phyloP scores from a whole-genome alignment of 2,113 vertebrate species.

The Carassius auratus region DNA sequence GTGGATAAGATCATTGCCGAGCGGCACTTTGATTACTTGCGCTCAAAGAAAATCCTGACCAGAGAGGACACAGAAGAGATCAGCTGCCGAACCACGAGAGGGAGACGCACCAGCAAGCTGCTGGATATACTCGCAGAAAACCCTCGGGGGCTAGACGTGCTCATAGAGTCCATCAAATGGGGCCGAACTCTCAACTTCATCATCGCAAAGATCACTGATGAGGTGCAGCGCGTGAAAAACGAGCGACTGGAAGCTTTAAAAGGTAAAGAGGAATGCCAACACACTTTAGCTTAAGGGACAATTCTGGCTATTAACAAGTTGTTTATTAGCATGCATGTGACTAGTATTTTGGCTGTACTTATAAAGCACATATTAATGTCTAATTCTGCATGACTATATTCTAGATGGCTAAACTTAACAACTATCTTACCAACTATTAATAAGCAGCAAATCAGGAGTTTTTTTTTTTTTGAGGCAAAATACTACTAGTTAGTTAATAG shows the following conservation, averaged over 20 bases:
- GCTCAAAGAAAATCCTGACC: slow-evolving; percentile 90
- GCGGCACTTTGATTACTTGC: slow-evolving; percentile 93
- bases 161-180: slow-evolving; percentile 89
- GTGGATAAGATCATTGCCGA: slow-evolving; percentile 93
- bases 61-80: slow-evolving; percentile 95
- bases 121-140: slow-evolving; percentile 93
- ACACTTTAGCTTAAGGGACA: too few relatives aligned
- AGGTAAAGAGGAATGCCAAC: slow-evolving; percentile 72
- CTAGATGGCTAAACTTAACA: too few relatives aligned
- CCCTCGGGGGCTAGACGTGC: slow-evolving; percentile 87
- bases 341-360: too few relatives aligned
- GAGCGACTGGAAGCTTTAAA: slow-evolving; percentile 86
- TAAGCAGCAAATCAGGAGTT: too few relatives aligned
- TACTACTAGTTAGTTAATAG: too few relatives aligned
- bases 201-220: slow-evolving; percentile 92
- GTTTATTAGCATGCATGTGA: too few relatives aligned
- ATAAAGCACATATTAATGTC: too few relatives aligned
- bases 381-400: too few relatives aligned
- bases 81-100: slow-evolving; percentile 85
- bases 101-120: slow-evolving; percentile 85
- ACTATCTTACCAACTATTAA: too few relatives aligned
- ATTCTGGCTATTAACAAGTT: too few relatives aligned
- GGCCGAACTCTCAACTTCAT: slow-evolving; percentile 90
- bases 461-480: too few relatives aligned
- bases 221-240: slow-evolving; percentile 90